Evolutionary conservation across 2,888 invertebrate species (phyloP).

Genomic region (Lypha dubia): DNA sequence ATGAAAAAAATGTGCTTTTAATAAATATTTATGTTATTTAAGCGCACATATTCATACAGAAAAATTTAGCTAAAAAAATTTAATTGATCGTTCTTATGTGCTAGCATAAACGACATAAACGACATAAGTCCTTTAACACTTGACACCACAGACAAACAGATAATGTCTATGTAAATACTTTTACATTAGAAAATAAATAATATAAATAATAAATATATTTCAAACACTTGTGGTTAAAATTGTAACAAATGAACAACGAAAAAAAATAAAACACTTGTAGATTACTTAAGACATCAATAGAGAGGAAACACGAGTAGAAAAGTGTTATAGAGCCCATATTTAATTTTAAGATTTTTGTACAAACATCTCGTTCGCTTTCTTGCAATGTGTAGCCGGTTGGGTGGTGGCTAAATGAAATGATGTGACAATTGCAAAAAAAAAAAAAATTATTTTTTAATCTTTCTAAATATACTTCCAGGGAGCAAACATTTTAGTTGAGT

Average conservation of each 20-base stretch:
- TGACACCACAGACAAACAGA: not conserved
- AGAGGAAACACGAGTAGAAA: conserved; percentile 25
- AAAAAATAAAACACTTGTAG: conserved; percentile 55
- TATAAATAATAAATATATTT: conserved; percentile 47
- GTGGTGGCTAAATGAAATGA: conserved; percentile 17
- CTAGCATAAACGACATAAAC: too few relatives aligned
- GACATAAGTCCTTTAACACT: conserved; percentile 27
- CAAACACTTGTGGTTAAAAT: conserved; percentile 66
- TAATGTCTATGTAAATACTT: conserved; percentile 36
- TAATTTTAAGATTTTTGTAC: not conserved
- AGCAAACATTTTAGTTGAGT: not conserved
- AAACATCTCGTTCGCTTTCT: conserved; percentile 1
- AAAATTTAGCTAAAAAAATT: too few relatives aligned
- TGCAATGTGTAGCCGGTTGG: not conserved
- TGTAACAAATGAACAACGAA: conserved; percentile 33
- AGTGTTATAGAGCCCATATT: not conserved
- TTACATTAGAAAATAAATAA: conserved; percentile 58
- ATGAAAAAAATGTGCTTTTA: too few relatives aligned
- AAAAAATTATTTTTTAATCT: too few relatives aligned
- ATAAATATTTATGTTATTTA: too few relatives aligned
- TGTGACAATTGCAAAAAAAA: conserved; percentile 20
- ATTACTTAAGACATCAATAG: conserved; percentile 50
- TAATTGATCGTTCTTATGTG: too few relatives aligned
- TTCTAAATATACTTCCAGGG: not conserved
- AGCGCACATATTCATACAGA: too few relatives aligned